phyloP scores from a whole-genome alignment of 2,113 vertebrate species.

The Pavo muticus region DNA sequence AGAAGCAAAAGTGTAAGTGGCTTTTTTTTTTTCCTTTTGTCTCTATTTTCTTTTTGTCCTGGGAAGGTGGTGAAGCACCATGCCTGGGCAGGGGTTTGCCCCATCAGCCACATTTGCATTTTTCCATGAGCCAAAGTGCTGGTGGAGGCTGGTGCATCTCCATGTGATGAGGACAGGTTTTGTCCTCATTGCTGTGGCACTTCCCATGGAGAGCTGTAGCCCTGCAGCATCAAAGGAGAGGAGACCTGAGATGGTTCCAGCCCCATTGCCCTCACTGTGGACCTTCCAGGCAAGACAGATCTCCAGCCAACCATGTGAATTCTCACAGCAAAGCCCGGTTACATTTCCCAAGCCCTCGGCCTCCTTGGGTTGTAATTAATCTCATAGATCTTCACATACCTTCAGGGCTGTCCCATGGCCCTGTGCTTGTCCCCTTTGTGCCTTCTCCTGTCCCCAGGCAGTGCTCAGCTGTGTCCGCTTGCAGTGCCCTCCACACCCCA shows the following conservation, averaged over 20 bases:
- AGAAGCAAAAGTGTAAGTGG: conserved; percentile 93
- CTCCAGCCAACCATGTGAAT: background rate
- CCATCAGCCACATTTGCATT: background rate
- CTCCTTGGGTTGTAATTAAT: background rate
- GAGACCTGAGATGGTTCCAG: background rate
- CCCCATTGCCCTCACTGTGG: background rate
- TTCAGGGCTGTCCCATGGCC: background rate
- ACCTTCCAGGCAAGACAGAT: background rate
- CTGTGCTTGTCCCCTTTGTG: background rate
- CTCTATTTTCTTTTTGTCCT: rapidly evolving
- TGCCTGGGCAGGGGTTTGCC: background rate
- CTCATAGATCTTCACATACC: background rate
- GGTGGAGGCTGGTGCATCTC: background rate
- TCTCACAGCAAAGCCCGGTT: background rate
- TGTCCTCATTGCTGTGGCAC: background rate
- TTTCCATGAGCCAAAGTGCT: no score
- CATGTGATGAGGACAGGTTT: background rate
- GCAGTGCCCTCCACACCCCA: background rate
- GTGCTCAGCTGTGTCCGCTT: background rate
- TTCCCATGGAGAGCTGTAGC: background rate
- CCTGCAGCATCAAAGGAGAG: background rate
- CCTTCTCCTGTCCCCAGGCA: background rate
- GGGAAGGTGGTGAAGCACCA: background rate
- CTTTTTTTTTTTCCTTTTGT: rapidly evolving
- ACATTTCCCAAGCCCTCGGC: background rate